phyloP scores from a whole-genome alignment of 2,797 vertebrate genomes.

The Rhinatrema bivittatum region DNA sequence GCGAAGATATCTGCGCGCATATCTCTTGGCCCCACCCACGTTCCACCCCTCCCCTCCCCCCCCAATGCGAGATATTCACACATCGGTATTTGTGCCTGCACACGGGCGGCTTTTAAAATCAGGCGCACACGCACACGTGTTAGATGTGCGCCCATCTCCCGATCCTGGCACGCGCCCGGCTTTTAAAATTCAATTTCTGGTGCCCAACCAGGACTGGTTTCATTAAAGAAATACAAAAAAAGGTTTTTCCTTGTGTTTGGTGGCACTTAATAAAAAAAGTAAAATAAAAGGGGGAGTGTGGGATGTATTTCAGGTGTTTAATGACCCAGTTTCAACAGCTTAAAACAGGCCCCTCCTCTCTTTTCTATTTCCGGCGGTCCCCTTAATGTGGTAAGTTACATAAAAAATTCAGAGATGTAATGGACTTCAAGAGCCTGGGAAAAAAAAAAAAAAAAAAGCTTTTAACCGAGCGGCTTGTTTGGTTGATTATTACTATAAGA shows the following conservation, averaged over 20 bases:
- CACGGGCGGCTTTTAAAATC: no score
- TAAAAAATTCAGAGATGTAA: constrained; percentile 24
- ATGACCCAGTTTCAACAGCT: not conserved
- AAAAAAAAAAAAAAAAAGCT: constrained; percentile 37
- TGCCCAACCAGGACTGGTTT: not conserved
- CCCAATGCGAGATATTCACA: no score
- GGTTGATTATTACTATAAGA: constrained; percentile 37
- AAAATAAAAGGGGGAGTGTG: no score
- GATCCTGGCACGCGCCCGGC: no score
- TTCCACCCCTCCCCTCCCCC: no score
- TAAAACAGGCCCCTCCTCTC: not conserved
- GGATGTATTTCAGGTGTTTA: not conserved
- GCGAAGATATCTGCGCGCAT: no score
- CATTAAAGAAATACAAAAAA: not conserved
- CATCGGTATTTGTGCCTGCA: no score
- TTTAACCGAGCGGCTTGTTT: constrained; percentile 51
- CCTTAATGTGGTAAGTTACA: not conserved
- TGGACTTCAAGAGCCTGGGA: constrained; percentile 1
- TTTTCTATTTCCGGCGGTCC: constrained; percentile 22
- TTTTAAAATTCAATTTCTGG: no score
- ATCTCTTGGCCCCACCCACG: no score
- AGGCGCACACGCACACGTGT: no score
- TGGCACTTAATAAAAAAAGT: not conserved
- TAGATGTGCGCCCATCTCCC: no score
- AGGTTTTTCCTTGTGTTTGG: not conserved